phyloP scores from a whole-genome alignment of 2,113 vertebrate species.

The Daubentonia madagascariensis region DNA sequence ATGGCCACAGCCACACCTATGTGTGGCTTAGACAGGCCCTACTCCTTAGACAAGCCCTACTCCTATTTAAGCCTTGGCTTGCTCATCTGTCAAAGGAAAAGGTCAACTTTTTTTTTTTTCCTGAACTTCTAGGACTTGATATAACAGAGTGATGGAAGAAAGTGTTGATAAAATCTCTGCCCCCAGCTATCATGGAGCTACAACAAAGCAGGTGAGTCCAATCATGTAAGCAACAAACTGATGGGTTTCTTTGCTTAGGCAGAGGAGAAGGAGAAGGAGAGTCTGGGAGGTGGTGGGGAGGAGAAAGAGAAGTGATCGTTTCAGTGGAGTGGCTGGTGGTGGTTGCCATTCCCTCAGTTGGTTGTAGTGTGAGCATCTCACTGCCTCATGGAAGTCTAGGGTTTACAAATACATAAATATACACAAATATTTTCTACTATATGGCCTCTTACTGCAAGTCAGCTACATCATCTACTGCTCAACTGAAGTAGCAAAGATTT shows the following conservation, averaged over 20 bases:
- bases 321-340: accelerated
- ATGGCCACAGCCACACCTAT: neutral
- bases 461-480: neutral
- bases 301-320: neutral
- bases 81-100: neutral
- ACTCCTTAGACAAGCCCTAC: accelerated
- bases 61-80: neutral
- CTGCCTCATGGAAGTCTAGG: no score
- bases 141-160: neutral
- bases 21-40: no score
- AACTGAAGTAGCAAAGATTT: neutral
- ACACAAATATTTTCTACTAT: neutral
- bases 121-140: neutral
- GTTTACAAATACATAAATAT: neutral
- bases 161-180: neutral
- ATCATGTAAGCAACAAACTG: neutral
- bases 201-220: neutral
- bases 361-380: neutral
- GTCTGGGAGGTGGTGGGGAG: neutral
- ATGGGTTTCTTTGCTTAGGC: neutral
- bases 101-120: neutral
- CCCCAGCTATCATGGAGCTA: neutral
- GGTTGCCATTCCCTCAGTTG: neutral
- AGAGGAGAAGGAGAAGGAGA: neutral
- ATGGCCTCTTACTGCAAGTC: neutral